Evolutionary conservation across 2,888 invertebrate genomes (phyloP).

Genomic region (Hoplodrina ambigua): DNA sequence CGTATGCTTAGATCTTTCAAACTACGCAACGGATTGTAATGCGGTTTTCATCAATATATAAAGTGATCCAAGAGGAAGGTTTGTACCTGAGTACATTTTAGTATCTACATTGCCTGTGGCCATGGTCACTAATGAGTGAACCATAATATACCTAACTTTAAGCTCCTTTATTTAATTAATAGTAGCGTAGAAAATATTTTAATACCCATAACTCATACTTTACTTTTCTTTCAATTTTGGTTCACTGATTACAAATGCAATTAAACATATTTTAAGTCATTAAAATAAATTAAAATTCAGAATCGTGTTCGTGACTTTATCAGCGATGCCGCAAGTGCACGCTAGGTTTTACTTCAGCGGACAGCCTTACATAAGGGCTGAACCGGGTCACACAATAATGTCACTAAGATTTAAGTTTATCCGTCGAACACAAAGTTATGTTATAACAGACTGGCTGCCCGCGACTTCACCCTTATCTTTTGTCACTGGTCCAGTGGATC

Average conservation of each 20-base stretch:
- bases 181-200: neutral
- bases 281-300: conserved; percentile 46
- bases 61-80: too few species aligned
- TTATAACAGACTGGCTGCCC: too few species aligned
- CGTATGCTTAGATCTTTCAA: too few species aligned
- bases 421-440: conserved; percentile 9
- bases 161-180: conserved; percentile 8
- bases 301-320: conserved; percentile 58
- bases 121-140: neutral
- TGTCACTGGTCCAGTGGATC: too few species aligned
- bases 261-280: conserved; percentile 38
- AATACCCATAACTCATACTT: too few species aligned
- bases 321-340: conserved; percentile 54
- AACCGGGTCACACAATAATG: conserved; percentile 65
- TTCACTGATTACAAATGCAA: conserved; percentile 27
- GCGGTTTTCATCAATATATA: too few species aligned
- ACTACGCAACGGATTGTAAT: too few species aligned
- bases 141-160: too few species aligned
- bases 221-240: neutral
- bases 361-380: conserved; percentile 60
- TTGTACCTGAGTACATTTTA: too few species aligned
- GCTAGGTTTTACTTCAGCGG: conserved; percentile 51
- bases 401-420: conserved; percentile 51
- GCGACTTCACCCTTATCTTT: too few species aligned
- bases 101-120: too few species aligned